Conservation (phyloP, 2,888 invertebrate species). For the Blastobasis adustella region DNA sequence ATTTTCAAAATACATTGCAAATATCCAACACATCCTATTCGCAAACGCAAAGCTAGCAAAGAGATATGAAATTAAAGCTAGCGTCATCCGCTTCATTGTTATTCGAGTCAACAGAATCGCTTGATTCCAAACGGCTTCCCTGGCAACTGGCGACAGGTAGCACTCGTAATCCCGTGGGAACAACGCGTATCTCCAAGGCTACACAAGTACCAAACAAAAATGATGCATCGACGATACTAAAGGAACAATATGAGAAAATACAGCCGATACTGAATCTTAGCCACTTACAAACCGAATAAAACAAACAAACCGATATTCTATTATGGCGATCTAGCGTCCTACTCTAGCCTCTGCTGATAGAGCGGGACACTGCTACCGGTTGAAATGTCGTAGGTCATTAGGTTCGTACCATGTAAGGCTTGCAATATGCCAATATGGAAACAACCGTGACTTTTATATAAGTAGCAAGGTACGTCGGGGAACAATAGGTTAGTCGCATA, state of each 20-base stretch:
- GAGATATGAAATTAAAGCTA: too few species aligned
- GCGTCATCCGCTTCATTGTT: too few species aligned
- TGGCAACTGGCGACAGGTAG: too few species aligned
- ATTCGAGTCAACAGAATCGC: too few species aligned
- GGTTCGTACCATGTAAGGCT: constrained; percentile 66
- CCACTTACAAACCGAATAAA: constrained; percentile 67
- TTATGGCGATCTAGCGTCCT: constrained; percentile 53
- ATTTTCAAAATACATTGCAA: too few species aligned
- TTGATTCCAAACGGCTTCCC: too few species aligned
- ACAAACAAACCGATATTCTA: constrained; percentile 64
- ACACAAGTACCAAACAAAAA: constrained; percentile 9
- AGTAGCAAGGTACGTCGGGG: constrained; percentile 30
- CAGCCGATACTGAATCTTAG: constrained; percentile 50
- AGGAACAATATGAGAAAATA: constrained; percentile 59
- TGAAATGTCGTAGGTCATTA: constrained; percentile 75
- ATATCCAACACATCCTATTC: too few species aligned
- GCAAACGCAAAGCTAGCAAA: too few species aligned
- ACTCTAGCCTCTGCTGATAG: constrained; percentile 31
- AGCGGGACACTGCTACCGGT: constrained; percentile 50
- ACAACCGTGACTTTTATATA: constrained; percentile 60
- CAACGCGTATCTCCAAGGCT: background rate
- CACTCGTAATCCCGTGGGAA: constrained; percentile 5
- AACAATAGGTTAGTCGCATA: constrained; percentile 60
- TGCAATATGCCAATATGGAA: constrained; percentile 73
- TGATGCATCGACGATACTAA: constrained; percentile 30